Conservation (phyloP, 1,140 invertebrate genomes). For the Leptinotarsa lineolata region DNA sequence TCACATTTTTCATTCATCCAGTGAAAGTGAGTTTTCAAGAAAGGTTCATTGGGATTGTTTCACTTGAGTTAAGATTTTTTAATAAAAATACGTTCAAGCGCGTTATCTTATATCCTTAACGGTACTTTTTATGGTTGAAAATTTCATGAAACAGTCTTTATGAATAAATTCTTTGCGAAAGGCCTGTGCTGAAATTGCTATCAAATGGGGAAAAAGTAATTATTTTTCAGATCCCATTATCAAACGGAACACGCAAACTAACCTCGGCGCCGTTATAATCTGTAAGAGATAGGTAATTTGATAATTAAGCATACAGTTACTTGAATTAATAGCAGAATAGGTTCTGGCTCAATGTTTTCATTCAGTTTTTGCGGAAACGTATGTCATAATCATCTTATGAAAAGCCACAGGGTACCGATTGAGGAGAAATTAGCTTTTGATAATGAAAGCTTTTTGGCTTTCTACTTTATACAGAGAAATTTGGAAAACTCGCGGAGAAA, state of each 20-base stretch:
- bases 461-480: too few species aligned
- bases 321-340: neutral
- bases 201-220: conserved; percentile 5
- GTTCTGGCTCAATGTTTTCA: neutral
- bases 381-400: too few species aligned
- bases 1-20: too few species aligned
- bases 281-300: conserved; percentile 6
- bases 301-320: conserved; percentile 1
- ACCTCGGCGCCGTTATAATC: conserved; percentile 5
- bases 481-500: too few species aligned
- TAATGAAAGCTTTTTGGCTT: too few species aligned
- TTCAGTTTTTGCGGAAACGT: too few species aligned
- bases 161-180: neutral
- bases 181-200: neutral
- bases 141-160: conserved; percentile 8
- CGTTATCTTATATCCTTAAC: neutral
- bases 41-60: too few species aligned
- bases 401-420: too few species aligned
- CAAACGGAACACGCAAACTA: conserved; percentile 3
- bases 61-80: too few species aligned
- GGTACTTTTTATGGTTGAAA: conserved; percentile 1
- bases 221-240: conserved; percentile 6
- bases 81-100: neutral
- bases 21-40: too few species aligned
- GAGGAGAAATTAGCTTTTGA: too few species aligned